phyloP scores from a whole-genome alignment of 2,888 invertebrate species.

The Hoplodrina ambigua region DNA sequence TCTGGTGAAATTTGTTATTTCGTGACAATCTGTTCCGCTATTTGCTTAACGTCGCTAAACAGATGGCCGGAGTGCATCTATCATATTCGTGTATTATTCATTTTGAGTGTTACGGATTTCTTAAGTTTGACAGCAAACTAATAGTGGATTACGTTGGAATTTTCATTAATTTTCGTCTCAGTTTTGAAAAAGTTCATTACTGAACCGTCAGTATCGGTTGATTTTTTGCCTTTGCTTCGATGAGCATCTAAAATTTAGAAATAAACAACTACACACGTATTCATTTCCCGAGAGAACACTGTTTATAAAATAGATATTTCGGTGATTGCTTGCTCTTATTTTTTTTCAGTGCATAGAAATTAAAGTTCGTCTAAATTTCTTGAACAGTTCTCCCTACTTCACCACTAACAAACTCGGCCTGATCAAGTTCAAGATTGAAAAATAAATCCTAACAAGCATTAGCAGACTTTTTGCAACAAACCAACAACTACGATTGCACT shows the following conservation, averaged over 20 bases:
- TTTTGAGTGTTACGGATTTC: conserved; percentile 72
- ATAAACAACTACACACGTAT: background rate
- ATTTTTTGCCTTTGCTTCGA: conserved; percentile 5
- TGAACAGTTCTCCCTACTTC: conserved; percentile 16
- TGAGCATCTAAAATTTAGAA: background rate
- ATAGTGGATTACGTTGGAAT: conserved; percentile 67
- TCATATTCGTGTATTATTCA: conserved; percentile 83
- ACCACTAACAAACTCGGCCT: conserved; percentile 32
- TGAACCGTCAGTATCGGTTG: conserved; percentile 9
- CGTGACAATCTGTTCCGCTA: conserved; percentile 90
- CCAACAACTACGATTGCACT: conserved; percentile 81
- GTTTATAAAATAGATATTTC: background rate
- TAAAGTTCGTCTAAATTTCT: conserved; percentile 6
- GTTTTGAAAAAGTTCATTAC: conserved; percentile 50
- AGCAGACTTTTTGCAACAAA: conserved; percentile 73
- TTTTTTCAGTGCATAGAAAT: background rate
- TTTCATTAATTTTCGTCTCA: conserved; percentile 66
- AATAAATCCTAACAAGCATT: conserved; percentile 65
- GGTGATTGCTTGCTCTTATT: background rate
- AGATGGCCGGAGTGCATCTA: conserved; percentile 83
- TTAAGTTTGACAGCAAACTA: conserved; percentile 74
- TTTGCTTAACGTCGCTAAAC: conserved; percentile 88
- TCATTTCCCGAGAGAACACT: background rate
- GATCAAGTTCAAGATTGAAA: conserved; percentile 59
- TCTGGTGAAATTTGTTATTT: conserved; percentile 87